Evolutionary conservation across 2,797 vertebrate species (phyloP), one percentile per base, ranked within the genome.

Genomic region (Nannoperca obscura): DNA sequence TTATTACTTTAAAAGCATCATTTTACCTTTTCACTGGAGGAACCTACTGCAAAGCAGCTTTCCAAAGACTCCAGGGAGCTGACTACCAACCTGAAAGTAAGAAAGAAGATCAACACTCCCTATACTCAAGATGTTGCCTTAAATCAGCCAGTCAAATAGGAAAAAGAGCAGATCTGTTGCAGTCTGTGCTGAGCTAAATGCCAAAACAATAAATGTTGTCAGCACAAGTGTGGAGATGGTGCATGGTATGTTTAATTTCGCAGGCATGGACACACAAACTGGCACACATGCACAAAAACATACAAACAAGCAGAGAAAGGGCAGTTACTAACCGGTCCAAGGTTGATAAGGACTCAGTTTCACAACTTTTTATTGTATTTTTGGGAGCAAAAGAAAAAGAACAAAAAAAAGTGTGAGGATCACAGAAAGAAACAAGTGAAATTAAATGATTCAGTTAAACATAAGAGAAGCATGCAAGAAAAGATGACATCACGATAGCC

Each of bases 261-360:
- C 82, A 93, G 66, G 91, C 86, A 92, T 84, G 80, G 77, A 91
- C 85, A 91, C 74, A 93, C 90, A 92, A 86, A 82, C 83, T 87
- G 66, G 79, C 86, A 93, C 75, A 88, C 92, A 52, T 89, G 88
- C 91, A 94, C 88, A 88, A 93, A 91, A 87, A 83, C 86, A 88
- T 74, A 90, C 91, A 90, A 91, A 87, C 91, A 89, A 92, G 90
- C 92, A 94, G 89, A 94, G 89, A 92, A 93, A 94, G 87, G 95
- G 96, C 95, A 95, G 92, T 94, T 99, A 99, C 98, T 99, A 97
- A 99, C 98, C 98, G 97, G 97, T 99, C 98, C 97, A 99, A 95
- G 95, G 96, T 97, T 94, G 97, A 99, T 97, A 99, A 96, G 96
- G 98, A 98, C 97, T 99, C 98, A 97, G 97, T 98, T 97, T 99